Evolutionary conservation across 2,888 invertebrate species (phyloP).

Genomic region (Xanthia icteritia): DNA sequence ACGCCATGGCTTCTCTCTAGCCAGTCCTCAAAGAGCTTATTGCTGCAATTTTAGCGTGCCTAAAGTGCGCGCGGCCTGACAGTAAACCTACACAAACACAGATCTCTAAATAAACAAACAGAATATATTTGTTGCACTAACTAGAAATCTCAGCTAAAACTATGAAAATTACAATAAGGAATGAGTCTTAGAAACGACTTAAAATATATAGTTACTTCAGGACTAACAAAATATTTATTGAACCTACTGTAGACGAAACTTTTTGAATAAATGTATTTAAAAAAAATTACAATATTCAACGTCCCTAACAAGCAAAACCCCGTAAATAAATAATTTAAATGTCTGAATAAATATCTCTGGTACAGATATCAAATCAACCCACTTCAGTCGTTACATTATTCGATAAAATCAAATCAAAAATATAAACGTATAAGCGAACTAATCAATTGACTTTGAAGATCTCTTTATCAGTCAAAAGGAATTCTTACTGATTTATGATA

Average conservation of each 20-base stretch:
- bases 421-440: constrained; percentile 23
- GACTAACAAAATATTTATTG: too few relatives aligned
- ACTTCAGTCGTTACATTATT: constrained; percentile 21
- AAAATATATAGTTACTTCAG: too few relatives aligned
- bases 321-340: constrained; percentile 11
- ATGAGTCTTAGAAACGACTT: not conserved
- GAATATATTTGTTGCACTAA: not conserved
- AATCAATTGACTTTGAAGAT: constrained; percentile 39
- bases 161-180: not conserved
- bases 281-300: not conserved
- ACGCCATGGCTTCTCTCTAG: too few relatives aligned
- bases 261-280: too few relatives aligned
- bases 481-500: constrained; percentile 19
- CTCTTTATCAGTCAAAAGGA: constrained; percentile 38
- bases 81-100: too few relatives aligned
- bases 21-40: too few relatives aligned
- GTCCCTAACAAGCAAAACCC: not conserved
- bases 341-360: not conserved
- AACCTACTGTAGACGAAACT: too few relatives aligned
- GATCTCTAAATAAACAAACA: not conserved
- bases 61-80: too few relatives aligned
- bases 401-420: constrained; percentile 33
- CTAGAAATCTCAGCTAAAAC: not conserved
- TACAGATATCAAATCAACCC: not conserved
- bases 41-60: too few relatives aligned